phyloP scores from a whole-genome alignment of 2,888 invertebrate species.

The Romanomermis culicivorax region DNA sequence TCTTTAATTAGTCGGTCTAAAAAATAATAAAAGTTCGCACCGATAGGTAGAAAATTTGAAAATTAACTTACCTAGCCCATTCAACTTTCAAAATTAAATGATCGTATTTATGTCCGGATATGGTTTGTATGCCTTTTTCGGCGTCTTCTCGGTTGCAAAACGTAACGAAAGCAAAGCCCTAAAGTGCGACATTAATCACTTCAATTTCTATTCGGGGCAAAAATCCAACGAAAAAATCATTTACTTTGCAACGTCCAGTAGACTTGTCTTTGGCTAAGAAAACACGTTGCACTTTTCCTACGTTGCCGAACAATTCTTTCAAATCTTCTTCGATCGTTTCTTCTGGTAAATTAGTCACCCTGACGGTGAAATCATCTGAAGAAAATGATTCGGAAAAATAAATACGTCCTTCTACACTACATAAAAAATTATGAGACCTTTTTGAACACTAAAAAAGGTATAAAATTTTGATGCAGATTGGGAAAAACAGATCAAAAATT shows the following conservation, averaged over 20 bases:
- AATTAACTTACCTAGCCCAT: conserved; percentile 71
- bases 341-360: conserved; percentile 89
- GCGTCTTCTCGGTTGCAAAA: conserved; percentile 77
- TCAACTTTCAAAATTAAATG: conserved; percentile 94
- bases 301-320: conserved; percentile 77
- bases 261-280: conserved; percentile 74
- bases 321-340: conserved; percentile 76
- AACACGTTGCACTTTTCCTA: conserved; percentile 75
- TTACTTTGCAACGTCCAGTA: conserved; percentile 36
- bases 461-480: neutral
- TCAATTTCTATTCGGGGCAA: neutral
- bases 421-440: no score
- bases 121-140: conserved; percentile 61
- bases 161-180: conserved; percentile 95
- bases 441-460: no score
- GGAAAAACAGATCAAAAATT: neutral
- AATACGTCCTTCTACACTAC: no score
- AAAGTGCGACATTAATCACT: conserved; percentile 36
- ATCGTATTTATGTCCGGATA: conserved; percentile 86
- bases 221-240: neutral
- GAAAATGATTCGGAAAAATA: neutral
- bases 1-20: neutral
- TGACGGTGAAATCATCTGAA: conserved; percentile 50
- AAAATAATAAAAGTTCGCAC: neutral
- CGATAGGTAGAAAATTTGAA: neutral